Conservation (phyloP, 2,888 invertebrate species). For the Agrochola macilenta region DNA sequence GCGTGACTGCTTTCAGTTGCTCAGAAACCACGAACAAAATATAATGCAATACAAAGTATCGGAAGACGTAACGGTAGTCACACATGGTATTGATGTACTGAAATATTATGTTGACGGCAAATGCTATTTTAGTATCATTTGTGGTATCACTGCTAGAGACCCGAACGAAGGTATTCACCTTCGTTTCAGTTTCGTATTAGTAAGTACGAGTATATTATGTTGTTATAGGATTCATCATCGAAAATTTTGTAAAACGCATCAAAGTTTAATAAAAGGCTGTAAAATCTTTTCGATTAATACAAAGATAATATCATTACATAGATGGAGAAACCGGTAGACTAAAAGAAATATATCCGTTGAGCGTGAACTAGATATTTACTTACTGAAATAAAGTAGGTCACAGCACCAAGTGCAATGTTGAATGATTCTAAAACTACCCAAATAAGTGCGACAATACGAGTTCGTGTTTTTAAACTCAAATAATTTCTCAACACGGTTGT, state of each 20-base stretch:
- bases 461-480: constrained; percentile 39
- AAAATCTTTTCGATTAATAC: constrained; percentile 52
- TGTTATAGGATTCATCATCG: constrained; percentile 36
- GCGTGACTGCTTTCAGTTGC: constrained; percentile 63
- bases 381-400: not conserved
- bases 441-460: constrained; percentile 31
- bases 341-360: constrained; percentile 47
- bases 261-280: constrained; percentile 50
- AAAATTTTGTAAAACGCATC: constrained; percentile 40
- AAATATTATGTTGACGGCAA: not conserved
- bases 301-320: constrained; percentile 34
- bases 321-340: constrained; percentile 48
- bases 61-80: constrained; percentile 64
- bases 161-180: not conserved
- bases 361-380: not conserved
- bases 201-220: no score
- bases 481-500: constrained; percentile 67
- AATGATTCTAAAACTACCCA: constrained; percentile 40
- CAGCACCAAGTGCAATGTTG: not conserved
- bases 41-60: constrained; percentile 65
- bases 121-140: not conserved
- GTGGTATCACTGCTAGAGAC: not conserved
- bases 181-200: no score
- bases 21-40: constrained; percentile 67
- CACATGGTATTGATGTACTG: constrained; percentile 49